These are phyloP conservation scores for Chrysocyon brachyurus DNA, from an alignment of 2,797 vertebrate genomes.

Conservation along the genomic window DNA sequence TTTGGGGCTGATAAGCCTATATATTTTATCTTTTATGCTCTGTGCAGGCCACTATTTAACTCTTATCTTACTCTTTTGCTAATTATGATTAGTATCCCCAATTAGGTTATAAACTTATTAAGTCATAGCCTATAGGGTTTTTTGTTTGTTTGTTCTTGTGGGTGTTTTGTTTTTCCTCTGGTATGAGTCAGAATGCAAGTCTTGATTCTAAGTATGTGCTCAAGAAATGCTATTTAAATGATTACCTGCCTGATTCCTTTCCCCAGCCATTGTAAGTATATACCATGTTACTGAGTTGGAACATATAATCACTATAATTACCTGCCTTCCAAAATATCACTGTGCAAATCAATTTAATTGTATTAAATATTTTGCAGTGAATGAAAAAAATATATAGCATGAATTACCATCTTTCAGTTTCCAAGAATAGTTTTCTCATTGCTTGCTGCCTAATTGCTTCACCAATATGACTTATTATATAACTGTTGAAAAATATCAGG, in stretches of 20 bases:
- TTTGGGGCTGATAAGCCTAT: neutral
- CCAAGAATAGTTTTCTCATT: neutral
- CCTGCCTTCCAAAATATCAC: neutral
- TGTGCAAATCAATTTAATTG: neutral
- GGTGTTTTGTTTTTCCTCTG: neutral
- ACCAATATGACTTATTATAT: neutral
- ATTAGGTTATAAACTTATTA: neutral
- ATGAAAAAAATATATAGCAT: neutral
- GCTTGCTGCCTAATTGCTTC: neutral
- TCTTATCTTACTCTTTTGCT: neutral
- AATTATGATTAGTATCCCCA: neutral
- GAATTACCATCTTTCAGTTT: neutral
- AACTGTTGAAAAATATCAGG: neutral
- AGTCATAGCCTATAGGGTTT: neutral
- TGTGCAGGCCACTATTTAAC: neutral
- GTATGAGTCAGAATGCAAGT: neutral
- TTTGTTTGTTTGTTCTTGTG: neutral
- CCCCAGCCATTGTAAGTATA: neutral
- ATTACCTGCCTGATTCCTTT: neutral
- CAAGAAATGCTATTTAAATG: neutral
- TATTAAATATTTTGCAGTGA: neutral
- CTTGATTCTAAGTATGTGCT: neutral
- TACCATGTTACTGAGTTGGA: neutral
- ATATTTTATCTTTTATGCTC: neutral
- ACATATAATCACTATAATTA: neutral